Evolutionary conservation across 2,113 vertebrate genomes (phyloP).

Genomic region (Xiphias gladius): DNA sequence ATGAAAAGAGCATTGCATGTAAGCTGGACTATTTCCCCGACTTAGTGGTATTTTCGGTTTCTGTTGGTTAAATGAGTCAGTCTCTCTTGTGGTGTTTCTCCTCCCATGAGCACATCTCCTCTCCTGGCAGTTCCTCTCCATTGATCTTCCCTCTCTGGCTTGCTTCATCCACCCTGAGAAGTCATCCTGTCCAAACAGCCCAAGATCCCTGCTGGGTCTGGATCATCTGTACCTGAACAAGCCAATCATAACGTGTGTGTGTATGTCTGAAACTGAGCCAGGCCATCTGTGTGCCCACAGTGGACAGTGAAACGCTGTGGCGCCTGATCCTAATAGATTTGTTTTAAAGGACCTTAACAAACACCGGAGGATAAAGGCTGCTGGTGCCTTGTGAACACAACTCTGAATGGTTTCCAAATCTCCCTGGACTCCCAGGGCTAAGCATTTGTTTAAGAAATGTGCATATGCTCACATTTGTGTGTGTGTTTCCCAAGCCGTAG

Average conservation of each 20-base stretch:
- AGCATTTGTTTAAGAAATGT: constrained; percentile 41
- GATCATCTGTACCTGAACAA: constrained; percentile 59
- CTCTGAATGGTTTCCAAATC: constrained; percentile 74
- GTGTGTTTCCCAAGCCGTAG: constrained; percentile 73
- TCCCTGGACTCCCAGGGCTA: constrained; percentile 53
- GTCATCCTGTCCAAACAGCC: constrained; percentile 40
- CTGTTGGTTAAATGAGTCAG: constrained; percentile 47
- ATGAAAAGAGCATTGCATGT: not conserved
- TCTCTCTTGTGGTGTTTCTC: constrained; percentile 39
- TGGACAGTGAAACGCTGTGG: constrained; percentile 44
- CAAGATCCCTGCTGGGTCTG: constrained; percentile 43
- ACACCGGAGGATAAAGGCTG: constrained; percentile 72
- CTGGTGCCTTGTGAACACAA: constrained; percentile 56
- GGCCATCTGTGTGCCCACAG: constrained; percentile 55
- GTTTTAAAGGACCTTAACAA: constrained; percentile 77
- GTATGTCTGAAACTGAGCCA: constrained; percentile 23
- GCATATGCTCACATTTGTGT: constrained; percentile 47
- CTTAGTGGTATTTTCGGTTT: constrained; percentile 39
- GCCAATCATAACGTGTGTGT: constrained; percentile 46
- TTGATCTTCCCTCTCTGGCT: constrained; percentile 31
- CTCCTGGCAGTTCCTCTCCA: constrained; percentile 35
- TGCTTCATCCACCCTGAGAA: constrained; percentile 17
- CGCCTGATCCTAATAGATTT: constrained; percentile 70
- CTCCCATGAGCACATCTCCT: constrained; percentile 46
- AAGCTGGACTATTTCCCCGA: constrained; percentile 20